A percentile compares a stretch with the other conserved stretches of the same genome.
phyloP scores from a whole-genome alignment of 2,113 vertebrate genomes.

The mouse (Mus musculus) region GRCm39 chr1:147835501-147836000 shows the following conservation, averaged over 20 bases:
- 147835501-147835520: not conserved
- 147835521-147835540: not conserved
- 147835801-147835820: not conserved
- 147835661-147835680: not conserved
- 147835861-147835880: not conserved
- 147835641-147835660: not conserved
- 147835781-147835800: not conserved
- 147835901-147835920: not conserved
- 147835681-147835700: not conserved
- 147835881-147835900: not conserved
- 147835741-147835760: not conserved
- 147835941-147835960: not conserved
- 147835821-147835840: not conserved
- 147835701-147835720: not conserved
- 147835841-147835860: not conserved
- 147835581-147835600: not conserved
- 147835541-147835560: not conserved
- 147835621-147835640: not conserved
- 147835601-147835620: not conserved
- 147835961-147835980: not conserved
- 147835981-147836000: not conserved
- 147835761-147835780: not conserved
- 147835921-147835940: not conserved
- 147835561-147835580: not conserved
- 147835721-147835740: not conserved